A percentile compares a stretch with the other conserved stretches of the same genome.
phyloP scores from a whole-genome alignment of 2,797 vertebrate species.

The Pipistrellus pygmaeus region DNA sequence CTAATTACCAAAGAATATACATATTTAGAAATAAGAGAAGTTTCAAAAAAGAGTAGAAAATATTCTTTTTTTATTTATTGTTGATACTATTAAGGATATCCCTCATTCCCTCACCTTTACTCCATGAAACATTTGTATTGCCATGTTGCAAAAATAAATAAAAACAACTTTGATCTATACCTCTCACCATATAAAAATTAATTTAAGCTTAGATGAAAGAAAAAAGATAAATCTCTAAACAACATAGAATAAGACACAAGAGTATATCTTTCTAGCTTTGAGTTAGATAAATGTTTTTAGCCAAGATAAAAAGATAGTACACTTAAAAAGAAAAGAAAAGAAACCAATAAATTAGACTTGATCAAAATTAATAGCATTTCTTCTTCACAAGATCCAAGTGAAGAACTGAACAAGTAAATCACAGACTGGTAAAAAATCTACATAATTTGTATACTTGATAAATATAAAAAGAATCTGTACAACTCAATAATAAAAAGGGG shows the following conservation, averaged over 20 bases:
- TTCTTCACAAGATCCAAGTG: not conserved
- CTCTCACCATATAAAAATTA: not conserved
- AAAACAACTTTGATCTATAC: not conserved
- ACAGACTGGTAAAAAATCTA: not conserved
- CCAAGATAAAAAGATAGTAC: not conserved
- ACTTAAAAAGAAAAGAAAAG: constrained; percentile 10
- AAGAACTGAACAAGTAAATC: not conserved
- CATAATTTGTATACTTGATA: not conserved
- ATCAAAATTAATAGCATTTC: not conserved
- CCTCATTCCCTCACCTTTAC: not conserved
- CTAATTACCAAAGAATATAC: not conserved
- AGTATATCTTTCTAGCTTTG: not conserved
- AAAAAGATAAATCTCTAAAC: not conserved
- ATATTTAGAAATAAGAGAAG: not conserved
- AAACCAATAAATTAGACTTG: not conserved
- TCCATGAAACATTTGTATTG: not conserved
- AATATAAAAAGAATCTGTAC: not conserved
- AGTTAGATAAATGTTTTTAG: not conserved
- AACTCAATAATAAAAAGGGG: not conserved
- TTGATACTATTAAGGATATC: not conserved
- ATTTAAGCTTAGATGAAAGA: not conserved
- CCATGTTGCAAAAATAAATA: not conserved
- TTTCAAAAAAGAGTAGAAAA: constrained; percentile 24
- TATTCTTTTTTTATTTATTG: not conserved
- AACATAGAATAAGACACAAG: not conserved